Percentiles rank a stretch among this genome's conserved stretches.
Conservation (phyloP, 2,797 vertebrate genomes). For the Enteromius thamalakanensis region DNA sequence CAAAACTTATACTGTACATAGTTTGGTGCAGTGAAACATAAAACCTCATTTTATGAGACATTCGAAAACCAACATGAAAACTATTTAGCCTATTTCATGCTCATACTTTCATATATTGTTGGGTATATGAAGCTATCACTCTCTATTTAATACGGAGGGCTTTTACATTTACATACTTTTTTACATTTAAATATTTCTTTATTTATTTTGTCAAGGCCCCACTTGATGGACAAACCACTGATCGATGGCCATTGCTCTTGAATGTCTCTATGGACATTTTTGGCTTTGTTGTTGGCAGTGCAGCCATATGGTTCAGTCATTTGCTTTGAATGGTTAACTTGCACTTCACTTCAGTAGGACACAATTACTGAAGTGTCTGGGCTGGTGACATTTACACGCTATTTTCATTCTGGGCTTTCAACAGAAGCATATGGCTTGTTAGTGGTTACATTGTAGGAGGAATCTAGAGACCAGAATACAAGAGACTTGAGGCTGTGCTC, state of each 20-base stretch:
- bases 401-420: not conserved
- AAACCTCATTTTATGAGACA: not conserved
- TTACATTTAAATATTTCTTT: too few species aligned
- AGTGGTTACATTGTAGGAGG: not conserved
- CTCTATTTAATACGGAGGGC: not conserved
- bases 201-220: not conserved
- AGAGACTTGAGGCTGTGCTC: not conserved
- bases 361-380: not conserved
- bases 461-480: not conserved
- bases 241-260: not conserved
- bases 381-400: conserved; percentile 12
- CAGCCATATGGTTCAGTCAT: conserved; percentile 36
- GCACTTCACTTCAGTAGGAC: conserved; percentile 19
- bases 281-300: conserved; percentile 16
- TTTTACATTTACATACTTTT: too few species aligned
- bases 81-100: not conserved
- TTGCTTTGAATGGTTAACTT: conserved; percentile 16
- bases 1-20: not conserved
- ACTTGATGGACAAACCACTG: not conserved
- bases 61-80: not conserved
- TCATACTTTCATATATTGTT: not conserved
- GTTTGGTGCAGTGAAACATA: not conserved
- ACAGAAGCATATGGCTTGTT: not conserved
- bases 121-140: not conserved
- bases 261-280: not conserved